Percentiles rank a stretch among this genome's conserved stretches.
Evolutionary conservation across 2,888 invertebrate species (phyloP).

Genomic region (Cephus runcator): DNA sequence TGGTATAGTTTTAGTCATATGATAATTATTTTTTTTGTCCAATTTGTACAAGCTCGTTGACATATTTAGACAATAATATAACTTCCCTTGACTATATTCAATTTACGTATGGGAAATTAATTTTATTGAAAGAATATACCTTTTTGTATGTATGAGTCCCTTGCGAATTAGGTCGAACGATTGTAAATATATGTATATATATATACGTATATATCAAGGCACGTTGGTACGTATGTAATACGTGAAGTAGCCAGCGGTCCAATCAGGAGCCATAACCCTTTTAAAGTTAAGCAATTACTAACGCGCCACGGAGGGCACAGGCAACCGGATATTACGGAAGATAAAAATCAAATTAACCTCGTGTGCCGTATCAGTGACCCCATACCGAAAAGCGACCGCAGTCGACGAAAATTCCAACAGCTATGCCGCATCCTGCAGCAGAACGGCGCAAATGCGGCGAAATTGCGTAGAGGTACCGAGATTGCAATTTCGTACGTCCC

Average conservation of each 20-base stretch:
- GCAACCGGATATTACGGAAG: constrained; percentile 48
- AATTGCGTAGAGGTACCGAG: constrained; percentile 24
- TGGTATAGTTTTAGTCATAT: background rate
- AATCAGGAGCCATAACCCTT: constrained; percentile 12
- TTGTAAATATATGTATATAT: background rate
- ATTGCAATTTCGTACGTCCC: constrained; percentile 46
- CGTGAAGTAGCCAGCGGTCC: background rate
- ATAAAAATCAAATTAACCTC: constrained; percentile 62
- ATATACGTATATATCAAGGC: background rate
- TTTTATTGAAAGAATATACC: too few species aligned
- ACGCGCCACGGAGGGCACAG: constrained; percentile 10
- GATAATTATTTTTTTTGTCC: background rate
- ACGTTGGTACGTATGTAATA: background rate
- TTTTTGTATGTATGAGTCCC: background rate
- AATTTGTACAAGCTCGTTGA: background rate
- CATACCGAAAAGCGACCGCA: constrained; percentile 31
- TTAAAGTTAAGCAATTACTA: constrained; percentile 30
- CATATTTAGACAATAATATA: background rate
- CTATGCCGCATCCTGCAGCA: constrained; percentile 11
- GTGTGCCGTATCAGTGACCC: constrained; percentile 39
- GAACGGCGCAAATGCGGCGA: constrained; percentile 1
- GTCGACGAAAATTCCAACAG: constrained; percentile 1
- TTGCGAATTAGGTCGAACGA: background rate
- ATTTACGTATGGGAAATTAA: background rate
- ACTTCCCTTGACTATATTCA: background rate